Percentiles rank a stretch among this genome's conserved stretches.
Evolutionary conservation across 2,888 invertebrate genomes (phyloP).

Genomic region (Cataglyphis albicans): DNA sequence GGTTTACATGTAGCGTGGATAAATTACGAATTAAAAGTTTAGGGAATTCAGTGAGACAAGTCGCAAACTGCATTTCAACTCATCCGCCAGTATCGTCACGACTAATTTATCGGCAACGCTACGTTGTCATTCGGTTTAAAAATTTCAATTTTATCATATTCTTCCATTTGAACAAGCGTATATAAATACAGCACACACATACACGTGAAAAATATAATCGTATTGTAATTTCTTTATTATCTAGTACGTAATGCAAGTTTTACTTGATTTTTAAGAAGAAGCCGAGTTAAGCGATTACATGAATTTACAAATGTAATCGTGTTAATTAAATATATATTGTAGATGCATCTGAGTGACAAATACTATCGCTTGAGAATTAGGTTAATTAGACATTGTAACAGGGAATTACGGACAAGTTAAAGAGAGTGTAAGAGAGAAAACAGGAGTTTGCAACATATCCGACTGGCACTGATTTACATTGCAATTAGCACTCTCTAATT

Average conservation of each 20-base stretch:
- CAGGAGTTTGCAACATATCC: constrained; percentile 18
- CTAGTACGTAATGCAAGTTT: neutral
- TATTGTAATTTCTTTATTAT: neutral
- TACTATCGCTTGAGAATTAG: constrained; percentile 11
- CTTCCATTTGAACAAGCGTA: neutral
- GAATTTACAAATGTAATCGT: neutral
- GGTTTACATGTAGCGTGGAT: constrained; percentile 1
- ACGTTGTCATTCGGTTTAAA: neutral
- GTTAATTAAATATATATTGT: neutral
- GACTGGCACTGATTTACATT: constrained; percentile 44
- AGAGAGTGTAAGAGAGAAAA: constrained; percentile 9
- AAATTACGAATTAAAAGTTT: constrained; percentile 14
- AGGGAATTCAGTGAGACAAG: neutral
- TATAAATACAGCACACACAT: neutral
- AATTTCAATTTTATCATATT: neutral
- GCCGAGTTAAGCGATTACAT: neutral
- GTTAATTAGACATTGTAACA: constrained; percentile 8
- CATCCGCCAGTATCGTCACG: neutral
- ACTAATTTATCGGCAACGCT: neutral
- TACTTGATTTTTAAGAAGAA: neutral
- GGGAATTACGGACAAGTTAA: constrained; percentile 3
- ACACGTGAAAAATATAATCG: neutral
- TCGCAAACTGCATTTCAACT: constrained; percentile 6
- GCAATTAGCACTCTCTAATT: constrained; percentile 38
- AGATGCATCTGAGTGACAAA: neutral